Conservation (phyloP, 1,140 invertebrate species). For the Dolichoris vasculosae region DNA sequence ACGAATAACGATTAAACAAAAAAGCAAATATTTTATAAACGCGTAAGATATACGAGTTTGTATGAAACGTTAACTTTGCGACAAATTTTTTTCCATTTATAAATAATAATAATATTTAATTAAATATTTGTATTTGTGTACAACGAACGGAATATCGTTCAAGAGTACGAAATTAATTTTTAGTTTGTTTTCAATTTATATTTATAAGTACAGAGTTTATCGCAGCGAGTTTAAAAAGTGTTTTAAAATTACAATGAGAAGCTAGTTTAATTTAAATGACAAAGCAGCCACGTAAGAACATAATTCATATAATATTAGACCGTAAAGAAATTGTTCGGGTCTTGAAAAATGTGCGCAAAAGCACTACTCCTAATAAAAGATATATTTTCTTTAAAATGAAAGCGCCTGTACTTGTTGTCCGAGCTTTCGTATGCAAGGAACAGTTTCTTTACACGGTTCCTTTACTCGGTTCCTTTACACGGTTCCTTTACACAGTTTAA, state of each 20-base stretch:
- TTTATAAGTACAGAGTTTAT: not conserved
- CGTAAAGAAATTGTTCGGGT: not conserved
- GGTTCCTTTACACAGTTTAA: no score
- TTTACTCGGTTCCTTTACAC: no score
- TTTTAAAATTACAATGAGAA: not conserved
- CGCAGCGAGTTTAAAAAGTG: not conserved
- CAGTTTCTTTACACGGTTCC: no score
- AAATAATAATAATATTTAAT: no score
- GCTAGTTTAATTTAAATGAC: not conserved
- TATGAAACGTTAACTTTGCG: no score
- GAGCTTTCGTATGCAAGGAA: not conserved
- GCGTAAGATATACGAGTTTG: no score
- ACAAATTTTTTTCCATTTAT: no score
- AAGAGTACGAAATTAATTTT: no score
- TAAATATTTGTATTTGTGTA: no score
- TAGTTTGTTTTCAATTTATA: not conserved
- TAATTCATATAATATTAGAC: not conserved
- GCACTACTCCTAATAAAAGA: not conserved
- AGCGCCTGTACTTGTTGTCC: not conserved
- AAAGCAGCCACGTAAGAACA: not conserved
- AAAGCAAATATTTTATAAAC: no score
- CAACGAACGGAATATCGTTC: no score
- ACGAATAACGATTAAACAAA: no score
- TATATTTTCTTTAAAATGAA: slow-evolving; percentile 1
- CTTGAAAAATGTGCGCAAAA: not conserved